phyloP scores from a whole-genome alignment of 2,113 vertebrate species.

The Chloropsis hardwickii region DNA sequence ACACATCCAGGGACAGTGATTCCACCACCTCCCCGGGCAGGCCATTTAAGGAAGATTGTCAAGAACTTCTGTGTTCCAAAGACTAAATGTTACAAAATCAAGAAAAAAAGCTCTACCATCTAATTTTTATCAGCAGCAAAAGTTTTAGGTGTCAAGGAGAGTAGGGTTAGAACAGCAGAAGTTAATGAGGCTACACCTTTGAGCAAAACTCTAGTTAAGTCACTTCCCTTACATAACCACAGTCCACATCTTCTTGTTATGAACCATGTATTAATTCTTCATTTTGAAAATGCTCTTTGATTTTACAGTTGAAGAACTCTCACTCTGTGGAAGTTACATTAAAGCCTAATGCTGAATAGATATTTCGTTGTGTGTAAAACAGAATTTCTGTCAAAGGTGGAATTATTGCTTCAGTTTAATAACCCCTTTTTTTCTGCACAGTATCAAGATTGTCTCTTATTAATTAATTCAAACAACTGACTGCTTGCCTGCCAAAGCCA shows the following conservation, averaged over 20 bases:
- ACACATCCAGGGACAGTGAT: too few relatives aligned
- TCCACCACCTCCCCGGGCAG: too few relatives aligned
- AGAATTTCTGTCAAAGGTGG: background rate
- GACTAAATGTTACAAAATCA: background rate
- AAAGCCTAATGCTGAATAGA: background rate
- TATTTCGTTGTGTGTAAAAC: background rate
- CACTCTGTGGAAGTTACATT: background rate
- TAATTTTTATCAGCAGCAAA: background rate
- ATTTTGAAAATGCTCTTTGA: background rate
- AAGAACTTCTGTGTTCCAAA: background rate
- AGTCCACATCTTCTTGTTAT: background rate
- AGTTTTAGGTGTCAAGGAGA: background rate
- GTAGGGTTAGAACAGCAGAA: background rate
- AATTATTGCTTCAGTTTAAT: background rate
- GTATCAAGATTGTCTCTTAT: background rate
- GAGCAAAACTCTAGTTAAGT: background rate
- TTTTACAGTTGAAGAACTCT: background rate
- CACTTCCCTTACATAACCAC: background rate
- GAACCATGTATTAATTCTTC: background rate
- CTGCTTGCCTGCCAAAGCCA: background rate
- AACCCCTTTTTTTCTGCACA: background rate
- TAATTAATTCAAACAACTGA: slow-evolving; percentile 12
- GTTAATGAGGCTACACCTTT: background rate
- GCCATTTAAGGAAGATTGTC: background rate
- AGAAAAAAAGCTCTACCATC: background rate